A percentile compares a stretch with the other conserved stretches of the same genome.
phyloP scores from a whole-genome alignment of 2,113 vertebrate genomes.

The Pampusana beccarii region DNA sequence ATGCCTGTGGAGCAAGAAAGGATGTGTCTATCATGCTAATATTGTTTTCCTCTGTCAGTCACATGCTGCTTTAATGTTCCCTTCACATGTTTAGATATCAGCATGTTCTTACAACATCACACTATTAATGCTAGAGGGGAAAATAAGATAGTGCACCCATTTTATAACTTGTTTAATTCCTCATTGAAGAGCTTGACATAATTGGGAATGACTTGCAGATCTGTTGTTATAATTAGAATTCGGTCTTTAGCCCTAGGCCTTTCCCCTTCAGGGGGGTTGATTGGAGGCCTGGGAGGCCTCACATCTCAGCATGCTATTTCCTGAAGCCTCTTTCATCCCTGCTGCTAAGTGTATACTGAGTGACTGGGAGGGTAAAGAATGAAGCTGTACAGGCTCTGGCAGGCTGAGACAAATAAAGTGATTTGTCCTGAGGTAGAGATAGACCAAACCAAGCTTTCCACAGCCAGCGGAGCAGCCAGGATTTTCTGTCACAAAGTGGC shows the following conservation, averaged over 20 bases:
- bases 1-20: not conserved
- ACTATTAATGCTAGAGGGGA: not conserved
- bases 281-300: constrained; percentile 63
- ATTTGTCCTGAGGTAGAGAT: not conserved
- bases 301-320: constrained; percentile 69
- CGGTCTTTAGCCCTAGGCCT: constrained; percentile 57
- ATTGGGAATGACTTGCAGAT: constrained; percentile 54
- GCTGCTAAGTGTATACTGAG: constrained; percentile 21
- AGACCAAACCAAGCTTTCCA: not conserved
- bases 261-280: constrained; percentile 61
- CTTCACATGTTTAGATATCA: not conserved
- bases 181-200: constrained; percentile 39
- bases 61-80: not conserved
- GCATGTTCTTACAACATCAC: not conserved
- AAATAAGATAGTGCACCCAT: not conserved
- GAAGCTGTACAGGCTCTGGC: constrained; percentile 1
- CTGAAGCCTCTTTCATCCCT: constrained; percentile 63
- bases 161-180: constrained; percentile 45
- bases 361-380: constrained; percentile 29
- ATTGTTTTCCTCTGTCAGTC: constrained; percentile 14
- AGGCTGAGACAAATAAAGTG: not conserved
- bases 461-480: not conserved
- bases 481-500: not conserved
- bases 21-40: not conserved
- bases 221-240: constrained; percentile 71